A percentile compares a stretch with the other conserved stretches of the same genome.
Evolutionary conservation across 2,888 invertebrate species (phyloP).

Genomic region (Thera obeliscata): DNA sequence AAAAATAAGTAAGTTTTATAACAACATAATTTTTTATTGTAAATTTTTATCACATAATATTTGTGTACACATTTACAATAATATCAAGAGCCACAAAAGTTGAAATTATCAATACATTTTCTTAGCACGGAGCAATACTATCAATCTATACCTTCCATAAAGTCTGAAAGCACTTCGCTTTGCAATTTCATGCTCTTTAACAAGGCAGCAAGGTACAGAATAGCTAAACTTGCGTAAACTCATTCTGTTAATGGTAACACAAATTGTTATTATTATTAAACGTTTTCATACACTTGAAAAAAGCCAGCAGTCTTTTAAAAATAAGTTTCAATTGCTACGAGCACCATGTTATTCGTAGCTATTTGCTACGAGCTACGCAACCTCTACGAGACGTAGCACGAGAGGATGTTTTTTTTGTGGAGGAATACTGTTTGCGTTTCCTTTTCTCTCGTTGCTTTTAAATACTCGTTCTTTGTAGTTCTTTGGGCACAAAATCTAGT

Average conservation of each 20-base stretch:
- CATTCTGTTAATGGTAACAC: background rate
- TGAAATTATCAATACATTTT: slow-evolving; percentile 7
- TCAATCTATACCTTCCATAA: background rate
- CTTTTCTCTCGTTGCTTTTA: background rate
- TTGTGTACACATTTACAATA: no score
- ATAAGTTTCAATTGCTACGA: no score
- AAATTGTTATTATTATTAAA: slow-evolving; percentile 2
- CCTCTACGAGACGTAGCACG: slow-evolving; percentile 6
- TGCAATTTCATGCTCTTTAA: background rate
- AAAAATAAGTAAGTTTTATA: no score
- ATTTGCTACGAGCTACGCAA: slow-evolving; percentile 4
- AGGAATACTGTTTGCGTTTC: no score
- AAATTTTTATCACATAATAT: no score
- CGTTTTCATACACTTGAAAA: background rate
- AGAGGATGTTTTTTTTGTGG: background rate
- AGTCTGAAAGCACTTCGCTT: background rate
- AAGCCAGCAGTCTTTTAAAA: background rate
- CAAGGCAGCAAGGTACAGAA: background rate
- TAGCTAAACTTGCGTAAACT: background rate
- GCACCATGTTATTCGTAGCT: slow-evolving; percentile 7
- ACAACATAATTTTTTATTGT: no score
- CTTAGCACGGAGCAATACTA: slow-evolving; percentile 13
- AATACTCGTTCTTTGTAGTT: background rate
- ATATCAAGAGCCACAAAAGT: no score
- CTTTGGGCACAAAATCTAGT: background rate